Evolutionary conservation across 1,140 invertebrate genomes (phyloP).

Genomic region (Parasteatoda tepidariorum): DNA sequence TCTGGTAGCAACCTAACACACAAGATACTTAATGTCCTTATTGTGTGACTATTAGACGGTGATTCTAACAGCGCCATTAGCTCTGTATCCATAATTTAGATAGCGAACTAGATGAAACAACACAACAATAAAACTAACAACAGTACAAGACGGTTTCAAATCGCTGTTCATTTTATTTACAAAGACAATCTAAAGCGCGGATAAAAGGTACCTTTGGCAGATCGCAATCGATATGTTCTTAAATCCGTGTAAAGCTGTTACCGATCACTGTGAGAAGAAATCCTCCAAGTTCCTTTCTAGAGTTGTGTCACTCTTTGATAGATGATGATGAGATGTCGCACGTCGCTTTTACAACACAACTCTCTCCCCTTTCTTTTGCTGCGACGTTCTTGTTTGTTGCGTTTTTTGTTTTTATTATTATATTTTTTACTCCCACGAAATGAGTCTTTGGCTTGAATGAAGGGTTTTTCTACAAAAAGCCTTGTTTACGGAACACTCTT

Average conservation of each 20-base stretch:
- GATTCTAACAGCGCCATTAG: constrained; percentile 26
- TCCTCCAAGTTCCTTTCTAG: constrained; percentile 28
- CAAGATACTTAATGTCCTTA: too few relatives aligned
- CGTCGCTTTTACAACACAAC: constrained; percentile 42
- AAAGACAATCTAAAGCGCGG: constrained; percentile 37
- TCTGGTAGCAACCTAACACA: too few relatives aligned
- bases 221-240: constrained; percentile 50
- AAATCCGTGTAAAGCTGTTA: constrained; percentile 58
- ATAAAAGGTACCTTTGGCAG: constrained; percentile 49
- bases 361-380: constrained; percentile 13
- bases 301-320: constrained; percentile 41
- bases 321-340: constrained; percentile 55
- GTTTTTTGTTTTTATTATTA: too few relatives aligned
- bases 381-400: too few relatives aligned
- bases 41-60: constrained; percentile 24
- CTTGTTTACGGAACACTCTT: constrained; percentile 55
- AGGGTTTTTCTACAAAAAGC: constrained; percentile 26
- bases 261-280: constrained; percentile 51
- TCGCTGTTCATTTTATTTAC: constrained; percentile 43
- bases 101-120: background rate
- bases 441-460: constrained; percentile 11
- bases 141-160: constrained; percentile 9
- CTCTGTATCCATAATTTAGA: constrained; percentile 53
- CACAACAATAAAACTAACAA: background rate
- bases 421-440: constrained; percentile 25